Conservation (phyloP, 1,140 invertebrate species). For the Onthophagus taurus region DNA sequence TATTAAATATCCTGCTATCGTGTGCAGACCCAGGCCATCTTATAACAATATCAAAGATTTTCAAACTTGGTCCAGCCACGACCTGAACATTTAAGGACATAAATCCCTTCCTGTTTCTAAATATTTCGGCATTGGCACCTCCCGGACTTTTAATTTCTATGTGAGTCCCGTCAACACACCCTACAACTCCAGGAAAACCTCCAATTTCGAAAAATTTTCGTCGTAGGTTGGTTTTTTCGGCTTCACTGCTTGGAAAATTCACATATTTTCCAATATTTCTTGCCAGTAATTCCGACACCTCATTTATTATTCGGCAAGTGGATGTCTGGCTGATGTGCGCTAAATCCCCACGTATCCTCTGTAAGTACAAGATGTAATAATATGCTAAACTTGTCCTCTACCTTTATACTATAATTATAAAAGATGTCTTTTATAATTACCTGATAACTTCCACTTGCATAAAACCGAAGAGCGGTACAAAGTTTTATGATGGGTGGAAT, state of each 20-base stretch:
- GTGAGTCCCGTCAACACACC: slow-evolving; percentile 7
- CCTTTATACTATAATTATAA: no score
- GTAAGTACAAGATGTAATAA: no score
- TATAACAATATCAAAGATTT: slow-evolving; percentile 9
- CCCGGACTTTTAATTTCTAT: slow-evolving; percentile 7
- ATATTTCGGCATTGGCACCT: slow-evolving; percentile 6
- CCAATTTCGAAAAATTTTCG: slow-evolving; percentile 1
- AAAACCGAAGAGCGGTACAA: no score
- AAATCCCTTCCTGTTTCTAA: slow-evolving; percentile 8
- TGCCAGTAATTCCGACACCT: slow-evolving; percentile 3
- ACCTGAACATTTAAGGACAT: slow-evolving; percentile 12
- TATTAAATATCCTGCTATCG: slow-evolving; percentile 11
- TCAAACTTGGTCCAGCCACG: neutral
- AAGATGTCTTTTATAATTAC: no score
- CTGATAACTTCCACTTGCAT: no score
- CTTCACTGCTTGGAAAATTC: neutral
- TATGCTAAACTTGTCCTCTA: no score
- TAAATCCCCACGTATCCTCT: no score
- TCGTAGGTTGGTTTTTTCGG: neutral
- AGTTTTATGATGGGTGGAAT: no score
- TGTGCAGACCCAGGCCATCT: slow-evolving; percentile 9
- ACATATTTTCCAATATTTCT: slow-evolving; percentile 1
- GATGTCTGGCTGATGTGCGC: no score
- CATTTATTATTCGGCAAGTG: no score
- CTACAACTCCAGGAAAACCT: slow-evolving; percentile 9